Base-by-base conservation (phyloP, 2,797 vertebrate genomes). In the Aeoliscus strigatus region DNA sequence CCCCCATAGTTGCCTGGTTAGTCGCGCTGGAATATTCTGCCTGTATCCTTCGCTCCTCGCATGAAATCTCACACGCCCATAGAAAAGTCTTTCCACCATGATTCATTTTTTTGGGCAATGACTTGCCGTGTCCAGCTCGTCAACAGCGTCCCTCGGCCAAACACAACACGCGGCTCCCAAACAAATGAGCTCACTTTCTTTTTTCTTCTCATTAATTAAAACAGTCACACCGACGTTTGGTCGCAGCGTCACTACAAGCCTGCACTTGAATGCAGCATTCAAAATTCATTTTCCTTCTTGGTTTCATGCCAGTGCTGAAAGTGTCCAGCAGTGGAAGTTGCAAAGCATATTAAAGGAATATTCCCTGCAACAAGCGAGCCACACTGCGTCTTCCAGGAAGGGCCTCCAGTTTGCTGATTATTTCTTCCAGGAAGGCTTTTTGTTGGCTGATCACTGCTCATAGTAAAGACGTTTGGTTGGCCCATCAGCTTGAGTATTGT, bases 391-490 rank as follows among this genome's bases (percentile, higher is more conserved):
- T 85, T 83, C 84, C 82, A 73, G 81, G 79, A 83, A 84, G 77
- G 66, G 68, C 58, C 68, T 60, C 66, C 18, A 49, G 64, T 52
- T 65, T 60, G 80, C 65, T 73, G 68, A 80, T 71, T 69, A 73
- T 69, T 79, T 55, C 75, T 82, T 84, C 79, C 82, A 78, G 82
- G 79, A 84, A 86, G 65, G 66, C 73, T 70, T 63, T 72, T 64
- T 56, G 63, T 69, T 70, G 54, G 71, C 76, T 58, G 59, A 72
- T 81, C 39, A 44, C 60, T n/a, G 46, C 73, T 77, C 67, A 60
- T 69, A 79, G 76, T 59, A 77, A 71, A 82, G 71, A 59, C 50
- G 65, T 65, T 73, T 37, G 69, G 60, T 75, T 64, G 70, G 75
- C 67, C 74, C 69, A 75, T 80, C 81, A 79, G 68, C 45, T 45